Evolutionary conservation across 1,140 invertebrate genomes (phyloP).

Genomic region (Pachypeltis micranthus): DNA sequence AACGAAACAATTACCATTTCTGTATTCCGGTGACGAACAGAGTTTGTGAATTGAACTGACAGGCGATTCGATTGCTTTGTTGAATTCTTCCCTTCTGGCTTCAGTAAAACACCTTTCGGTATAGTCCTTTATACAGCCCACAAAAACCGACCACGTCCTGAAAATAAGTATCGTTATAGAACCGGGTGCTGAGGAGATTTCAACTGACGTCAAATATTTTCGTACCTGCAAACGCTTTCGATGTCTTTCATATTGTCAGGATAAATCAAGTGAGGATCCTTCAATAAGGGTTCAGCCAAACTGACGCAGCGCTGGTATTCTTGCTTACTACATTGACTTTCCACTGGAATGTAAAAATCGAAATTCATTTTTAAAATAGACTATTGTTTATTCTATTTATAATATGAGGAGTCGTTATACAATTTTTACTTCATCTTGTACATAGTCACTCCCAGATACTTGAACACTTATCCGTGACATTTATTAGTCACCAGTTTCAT

Average conservation of each 20-base stretch:
- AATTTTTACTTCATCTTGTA: constrained; percentile 11
- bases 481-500: background rate
- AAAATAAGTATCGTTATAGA: background rate
- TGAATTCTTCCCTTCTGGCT: constrained; percentile 40
- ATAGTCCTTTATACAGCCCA: constrained; percentile 43
- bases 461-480: background rate
- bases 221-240: no score
- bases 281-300: no score
- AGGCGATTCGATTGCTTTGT: constrained; percentile 43
- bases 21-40: constrained; percentile 43
- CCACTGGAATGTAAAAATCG: no score
- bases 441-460: background rate
- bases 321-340: no score
- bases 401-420: no score
- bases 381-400: background rate
- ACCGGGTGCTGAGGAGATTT: no score
- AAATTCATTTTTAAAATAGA: no score
- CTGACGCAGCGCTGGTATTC: no score
- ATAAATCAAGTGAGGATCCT: no score
- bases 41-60: constrained; percentile 46
- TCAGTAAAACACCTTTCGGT: constrained; percentile 46
- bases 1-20: constrained; percentile 44
- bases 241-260: no score
- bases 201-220: no score
- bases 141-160: constrained; percentile 44